Conservation (phyloP, 2,888 invertebrate genomes). For the Adelphocoris suturalis region DNA sequence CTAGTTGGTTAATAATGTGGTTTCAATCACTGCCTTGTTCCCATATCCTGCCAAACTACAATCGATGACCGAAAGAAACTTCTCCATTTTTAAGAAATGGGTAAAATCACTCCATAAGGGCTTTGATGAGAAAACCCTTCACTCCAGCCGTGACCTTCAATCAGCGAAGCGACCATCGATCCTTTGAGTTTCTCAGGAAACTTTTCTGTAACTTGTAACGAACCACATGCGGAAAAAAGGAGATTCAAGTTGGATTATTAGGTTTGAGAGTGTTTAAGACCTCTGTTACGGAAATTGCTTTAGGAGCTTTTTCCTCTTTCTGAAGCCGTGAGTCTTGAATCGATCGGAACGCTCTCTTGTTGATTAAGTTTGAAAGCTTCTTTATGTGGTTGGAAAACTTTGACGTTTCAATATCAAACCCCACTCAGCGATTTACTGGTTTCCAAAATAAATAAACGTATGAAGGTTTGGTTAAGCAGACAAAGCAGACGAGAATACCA, state of each 20-base stretch:
- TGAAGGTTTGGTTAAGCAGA: not conserved
- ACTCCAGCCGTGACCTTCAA: not conserved
- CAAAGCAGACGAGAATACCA: too few species aligned
- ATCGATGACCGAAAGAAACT: too few species aligned
- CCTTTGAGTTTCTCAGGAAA: not conserved
- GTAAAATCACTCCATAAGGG: not conserved
- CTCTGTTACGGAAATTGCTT: slow-evolving; percentile 39
- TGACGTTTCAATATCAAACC: slow-evolving; percentile 39
- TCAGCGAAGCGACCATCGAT: not conserved
- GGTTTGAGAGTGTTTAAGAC: slow-evolving; percentile 33
- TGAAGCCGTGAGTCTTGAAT: slow-evolving; percentile 10
- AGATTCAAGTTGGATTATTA: slow-evolving; percentile 34
- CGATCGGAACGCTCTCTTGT: slow-evolving; percentile 29
- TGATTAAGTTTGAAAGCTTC: slow-evolving; percentile 23
- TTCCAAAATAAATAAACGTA: not conserved
- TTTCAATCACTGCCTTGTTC: too few species aligned
- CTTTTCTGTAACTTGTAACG: slow-evolving; percentile 1
- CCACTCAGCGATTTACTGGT: slow-evolving; percentile 3
- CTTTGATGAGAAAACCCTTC: not conserved
- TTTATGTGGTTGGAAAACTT: slow-evolving; percentile 30
- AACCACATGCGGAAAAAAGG: slow-evolving; percentile 42
- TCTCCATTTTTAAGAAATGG: too few species aligned
- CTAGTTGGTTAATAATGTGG: too few species aligned
- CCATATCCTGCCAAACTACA: too few species aligned
- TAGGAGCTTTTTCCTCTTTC: slow-evolving; percentile 22